These are phyloP conservation scores for Cyclina sinensis DNA, from an alignment of 1,140 invertebrate species.

Conservation along the genomic window DNA sequence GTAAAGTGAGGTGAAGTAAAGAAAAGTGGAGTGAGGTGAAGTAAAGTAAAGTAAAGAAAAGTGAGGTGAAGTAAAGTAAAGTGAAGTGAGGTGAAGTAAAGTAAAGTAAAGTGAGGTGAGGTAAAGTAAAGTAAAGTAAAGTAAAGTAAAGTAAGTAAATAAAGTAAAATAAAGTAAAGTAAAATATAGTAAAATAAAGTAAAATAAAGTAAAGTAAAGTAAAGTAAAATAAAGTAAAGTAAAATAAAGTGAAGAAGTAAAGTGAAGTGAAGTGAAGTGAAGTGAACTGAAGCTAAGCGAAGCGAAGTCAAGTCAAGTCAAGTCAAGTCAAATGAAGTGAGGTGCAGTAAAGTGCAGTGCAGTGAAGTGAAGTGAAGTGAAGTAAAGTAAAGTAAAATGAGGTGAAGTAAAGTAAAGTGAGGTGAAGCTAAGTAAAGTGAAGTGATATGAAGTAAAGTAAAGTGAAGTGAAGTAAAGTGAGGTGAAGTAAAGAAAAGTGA, in stretches of 20 bases:
- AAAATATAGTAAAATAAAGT: too few species aligned
- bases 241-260: background rate
- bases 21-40: too few species aligned
- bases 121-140: background rate
- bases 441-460: background rate
- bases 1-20: too few species aligned
- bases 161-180: too few species aligned
- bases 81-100: too few species aligned
- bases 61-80: too few species aligned
- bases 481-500: background rate
- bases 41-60: too few species aligned
- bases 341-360: background rate
- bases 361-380: background rate
- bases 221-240: constrained; percentile 12
- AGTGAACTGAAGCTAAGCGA: background rate
- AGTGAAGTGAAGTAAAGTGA: background rate
- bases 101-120: too few species aligned
- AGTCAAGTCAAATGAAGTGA: background rate
- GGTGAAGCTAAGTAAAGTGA: too few species aligned
- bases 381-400: background rate
- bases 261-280: background rate
- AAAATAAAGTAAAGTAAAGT: constrained; percentile 3
- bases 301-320: background rate
- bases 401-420: constrained; percentile 6
- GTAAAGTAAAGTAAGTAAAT: background rate